Evolutionary conservation across 2,888 invertebrate genomes (phyloP), one percentile per base, ranked within the genome.

Genomic region (Gastracanthus pulcherrimus): DNA sequence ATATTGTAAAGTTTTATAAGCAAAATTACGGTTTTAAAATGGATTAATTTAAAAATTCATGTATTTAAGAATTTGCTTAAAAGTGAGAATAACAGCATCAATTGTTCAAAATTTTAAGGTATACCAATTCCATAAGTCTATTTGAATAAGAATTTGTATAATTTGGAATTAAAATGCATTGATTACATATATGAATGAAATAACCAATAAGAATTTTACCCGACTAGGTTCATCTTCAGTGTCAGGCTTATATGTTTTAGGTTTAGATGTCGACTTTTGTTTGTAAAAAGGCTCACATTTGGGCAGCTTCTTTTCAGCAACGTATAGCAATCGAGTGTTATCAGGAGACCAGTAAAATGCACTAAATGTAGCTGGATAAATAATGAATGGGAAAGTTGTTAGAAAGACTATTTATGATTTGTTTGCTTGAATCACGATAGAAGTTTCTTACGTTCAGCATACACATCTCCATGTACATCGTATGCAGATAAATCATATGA

Each of bases 401-500:
- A 41, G 16, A 41, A 41, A 3, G 11, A 0, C 16, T 41, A 13
- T 41, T 41, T 3, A 41, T 41, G 7, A n/a, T n/a, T n/a, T n/a
- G n/a, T n/a, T n/a, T n/a, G n/a, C n/a, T n/a, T n/a, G n/a, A n/a
- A n/a, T 45, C 5, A 16, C n/a, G n/a, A 45, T 26, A 7, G 11
- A 23, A 48, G 51, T 41, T 55, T 82, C 92, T 92, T 93, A 96
- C 96, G 93, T 90, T 96, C 96, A 81, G 94, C 93, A 91, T 97
- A 97, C 11, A 97, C 95, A 87, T 95, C 95, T 69, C 97, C 97
- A 91, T 98, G 97, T 9, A 96, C 92, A 86, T 97, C 96, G 60
- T 95, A 89, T 0, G 94, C 94, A 6, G 93, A 92, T 34, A 97
- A 92, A 89, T 97, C 96, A 62, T 95, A 93, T 85, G 94, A 93